phyloP scores from a whole-genome alignment of 2,888 invertebrate species.

The Urechis unicinctus region DNA sequence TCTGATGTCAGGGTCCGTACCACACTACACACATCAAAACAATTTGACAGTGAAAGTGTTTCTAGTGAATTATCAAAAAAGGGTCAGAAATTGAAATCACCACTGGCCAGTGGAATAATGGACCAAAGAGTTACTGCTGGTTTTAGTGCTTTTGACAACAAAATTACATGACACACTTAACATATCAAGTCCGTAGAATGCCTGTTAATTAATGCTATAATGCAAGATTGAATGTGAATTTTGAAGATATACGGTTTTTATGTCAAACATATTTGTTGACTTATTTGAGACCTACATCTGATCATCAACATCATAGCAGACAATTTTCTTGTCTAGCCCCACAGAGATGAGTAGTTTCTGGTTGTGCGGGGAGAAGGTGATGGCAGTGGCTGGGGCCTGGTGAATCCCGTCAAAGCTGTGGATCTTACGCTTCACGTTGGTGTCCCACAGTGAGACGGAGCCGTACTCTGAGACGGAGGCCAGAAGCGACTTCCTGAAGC shows the following conservation, averaged over 20 bases:
- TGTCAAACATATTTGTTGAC: no score
- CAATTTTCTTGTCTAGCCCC: constrained; percentile 50
- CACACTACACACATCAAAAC: constrained; percentile 29
- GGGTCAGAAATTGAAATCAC: no score
- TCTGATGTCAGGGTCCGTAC: constrained; percentile 30
- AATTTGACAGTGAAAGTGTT: not conserved
- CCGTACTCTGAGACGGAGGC: constrained; percentile 47
- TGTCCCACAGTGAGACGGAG: constrained; percentile 47
- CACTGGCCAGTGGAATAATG: no score
- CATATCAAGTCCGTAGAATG: no score
- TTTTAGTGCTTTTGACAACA: no score
- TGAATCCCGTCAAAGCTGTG: constrained; percentile 42
- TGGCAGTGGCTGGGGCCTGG: constrained; percentile 45
- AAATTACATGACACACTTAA: no score
- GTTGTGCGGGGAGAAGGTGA: constrained; percentile 52
- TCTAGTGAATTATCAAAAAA: no score
- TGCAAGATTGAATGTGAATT: no score
- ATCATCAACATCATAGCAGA: constrained; percentile 44
- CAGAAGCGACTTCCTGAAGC: constrained; percentile 36
- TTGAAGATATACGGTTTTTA: no score
- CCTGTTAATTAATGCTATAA: no score
- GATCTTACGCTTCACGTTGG: constrained; percentile 33
- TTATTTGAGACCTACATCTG: no score
- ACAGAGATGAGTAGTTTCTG: constrained; percentile 47
- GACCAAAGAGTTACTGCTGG: no score